These are phyloP conservation scores for Eremobia ochroleuca DNA, from an alignment of 2,888 invertebrate species.

Conservation along the genomic window DNA sequence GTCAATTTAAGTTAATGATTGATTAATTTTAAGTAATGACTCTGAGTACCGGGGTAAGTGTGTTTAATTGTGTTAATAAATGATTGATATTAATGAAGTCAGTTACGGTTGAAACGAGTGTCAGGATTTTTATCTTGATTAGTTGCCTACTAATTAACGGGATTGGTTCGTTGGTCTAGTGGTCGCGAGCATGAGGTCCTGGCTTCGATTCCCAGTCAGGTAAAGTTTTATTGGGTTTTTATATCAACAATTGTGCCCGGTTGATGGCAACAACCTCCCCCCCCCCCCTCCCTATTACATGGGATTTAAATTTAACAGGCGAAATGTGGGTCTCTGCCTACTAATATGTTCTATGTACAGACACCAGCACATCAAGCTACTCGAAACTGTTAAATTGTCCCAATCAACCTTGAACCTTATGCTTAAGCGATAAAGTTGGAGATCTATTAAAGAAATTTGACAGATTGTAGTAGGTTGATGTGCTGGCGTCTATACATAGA, in stretches of 20 bases:
- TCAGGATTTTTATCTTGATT: constrained; percentile 8
- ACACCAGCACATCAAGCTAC: too few species aligned
- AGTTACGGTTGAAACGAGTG: background rate
- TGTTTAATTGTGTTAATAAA: constrained; percentile 37
- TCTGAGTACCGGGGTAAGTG: constrained; percentile 30
- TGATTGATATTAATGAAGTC: constrained; percentile 18
- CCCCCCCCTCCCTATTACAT: background rate
- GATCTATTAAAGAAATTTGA: too few species aligned
- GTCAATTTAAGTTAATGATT: too few species aligned
- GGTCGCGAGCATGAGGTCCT: background rate
- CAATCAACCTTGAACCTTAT: too few species aligned
- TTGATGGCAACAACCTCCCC: background rate
- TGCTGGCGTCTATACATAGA: too few species aligned
- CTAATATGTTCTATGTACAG: too few species aligned
- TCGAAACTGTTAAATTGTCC: too few species aligned
- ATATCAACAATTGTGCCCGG: background rate
- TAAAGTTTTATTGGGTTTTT: background rate
- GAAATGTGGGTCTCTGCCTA: background rate
- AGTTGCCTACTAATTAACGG: background rate
- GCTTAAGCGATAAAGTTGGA: too few species aligned
- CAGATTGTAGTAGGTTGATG: too few species aligned
- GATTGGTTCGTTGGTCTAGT: background rate
- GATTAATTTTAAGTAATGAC: too few species aligned
- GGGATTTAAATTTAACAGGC: background rate
- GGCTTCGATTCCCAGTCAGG: too few species aligned